Evolutionary conservation across 1,140 invertebrate genomes (phyloP), one percentile per base, ranked within the genome.

Genomic region (Lepidurus arcticus): DNA sequence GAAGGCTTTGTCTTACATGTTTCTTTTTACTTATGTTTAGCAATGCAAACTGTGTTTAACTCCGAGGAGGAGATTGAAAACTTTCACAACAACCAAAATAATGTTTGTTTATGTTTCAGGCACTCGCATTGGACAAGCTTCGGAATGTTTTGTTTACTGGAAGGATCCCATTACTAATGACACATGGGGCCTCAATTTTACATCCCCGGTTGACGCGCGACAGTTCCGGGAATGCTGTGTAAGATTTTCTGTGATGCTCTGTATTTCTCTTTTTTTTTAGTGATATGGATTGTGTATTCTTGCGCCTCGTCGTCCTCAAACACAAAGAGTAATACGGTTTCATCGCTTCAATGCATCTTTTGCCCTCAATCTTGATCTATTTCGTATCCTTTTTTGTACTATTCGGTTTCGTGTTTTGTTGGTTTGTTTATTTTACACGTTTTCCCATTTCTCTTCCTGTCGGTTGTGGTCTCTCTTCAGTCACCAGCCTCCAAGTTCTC

Each of bases 111-210:
- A 65, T 13, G 75, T 82, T 82, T 44, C 84, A 97, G 95, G 96
- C 44, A 98, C 96, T 74, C 90, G 95, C 81, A 95, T 98, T 83
- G 96, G 95, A 11, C 96, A 97, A 87, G 96, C 96, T 34, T 98
- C 96, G 10, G 96, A 98, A 88, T 98, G 96, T 87, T 98, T 98
- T 86, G 94, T 98, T 47, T 98, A 98, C 85, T 98, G 96, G 96
- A 97, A 97, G 86, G 97, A 98, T 87, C 92, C 93, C 3, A 92
- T 94, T 89, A 96, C 94, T 80, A 95, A 94, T 85, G 95, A 97
- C 85, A 98, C 97, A n/a, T 98, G 97, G 96, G 96, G 97, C 74
- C 89, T 98, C 77, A 98, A 98, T 87, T 98, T 98, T 85, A 98
- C 96, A 73, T 98, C 95, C 73, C 92, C 96, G 26, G 94, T 96